phyloP scores from a whole-genome alignment of 2,797 vertebrate genomes.

The Eospalax fontanierii region DNA sequence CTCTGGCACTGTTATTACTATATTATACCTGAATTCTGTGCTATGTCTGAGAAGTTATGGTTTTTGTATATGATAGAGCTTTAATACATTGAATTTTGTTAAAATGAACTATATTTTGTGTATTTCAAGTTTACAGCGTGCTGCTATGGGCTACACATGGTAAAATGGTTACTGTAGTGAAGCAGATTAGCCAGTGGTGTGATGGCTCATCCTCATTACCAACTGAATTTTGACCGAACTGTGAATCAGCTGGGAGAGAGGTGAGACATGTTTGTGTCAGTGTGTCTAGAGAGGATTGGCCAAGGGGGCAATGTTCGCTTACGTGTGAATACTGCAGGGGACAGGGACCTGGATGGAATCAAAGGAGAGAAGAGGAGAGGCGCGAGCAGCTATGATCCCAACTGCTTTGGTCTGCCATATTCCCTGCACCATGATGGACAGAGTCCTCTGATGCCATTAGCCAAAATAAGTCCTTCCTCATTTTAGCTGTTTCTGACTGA shows the following conservation, averaged over 20 bases:
- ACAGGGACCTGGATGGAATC: too few species aligned
- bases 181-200: neutral
- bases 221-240: neutral
- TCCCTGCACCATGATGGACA: neutral
- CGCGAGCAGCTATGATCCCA: too few species aligned
- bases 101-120: neutral
- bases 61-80: constrained; percentile 10
- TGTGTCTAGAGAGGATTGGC: neutral
- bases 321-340: neutral
- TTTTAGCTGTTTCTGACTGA: neutral
- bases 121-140: neutral
- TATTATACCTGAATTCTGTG: constrained; percentile 25
- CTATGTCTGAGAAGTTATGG: neutral
- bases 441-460: neutral
- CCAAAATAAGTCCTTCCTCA: neutral
- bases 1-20: neutral
- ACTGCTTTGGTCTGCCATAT: neutral
- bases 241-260: neutral
- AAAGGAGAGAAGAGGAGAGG: too few species aligned
- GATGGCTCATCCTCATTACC: neutral
- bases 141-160: neutral
- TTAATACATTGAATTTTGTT: constrained; percentile 16
- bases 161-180: neutral
- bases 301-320: neutral
- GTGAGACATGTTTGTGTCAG: neutral